Evolutionary conservation across 2,797 vertebrate species (phyloP).

Genomic region (Pogonophryne albipinna): DNA sequence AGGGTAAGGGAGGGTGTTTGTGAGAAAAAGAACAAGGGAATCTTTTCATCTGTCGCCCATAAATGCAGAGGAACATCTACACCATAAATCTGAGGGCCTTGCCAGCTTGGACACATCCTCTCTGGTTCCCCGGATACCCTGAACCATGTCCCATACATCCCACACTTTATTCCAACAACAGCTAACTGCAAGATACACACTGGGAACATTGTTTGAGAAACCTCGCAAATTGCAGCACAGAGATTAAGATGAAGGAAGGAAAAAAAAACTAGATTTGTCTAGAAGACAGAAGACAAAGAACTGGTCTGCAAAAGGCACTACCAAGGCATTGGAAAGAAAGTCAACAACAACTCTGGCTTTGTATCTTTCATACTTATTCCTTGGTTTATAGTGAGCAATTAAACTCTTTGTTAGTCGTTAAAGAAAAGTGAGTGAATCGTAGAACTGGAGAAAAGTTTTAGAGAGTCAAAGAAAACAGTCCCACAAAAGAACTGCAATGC

Average conservation of each 20-base stretch:
- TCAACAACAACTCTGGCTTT: constrained; percentile 46
- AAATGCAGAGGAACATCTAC: constrained; percentile 78
- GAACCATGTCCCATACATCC: constrained; percentile 69
- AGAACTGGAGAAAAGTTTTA: constrained; percentile 24
- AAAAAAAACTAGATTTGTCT: constrained; percentile 43
- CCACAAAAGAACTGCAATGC: not conserved
- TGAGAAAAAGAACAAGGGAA: constrained; percentile 80
- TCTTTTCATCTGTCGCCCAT: constrained; percentile 83
- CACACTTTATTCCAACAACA: constrained; percentile 53
- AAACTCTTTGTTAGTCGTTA: constrained; percentile 39
- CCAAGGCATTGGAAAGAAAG: constrained; percentile 39
- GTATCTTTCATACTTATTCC: constrained; percentile 38
- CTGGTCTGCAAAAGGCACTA: constrained; percentile 33
- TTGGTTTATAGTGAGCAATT: constrained; percentile 52
- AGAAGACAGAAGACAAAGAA: constrained; percentile 52
- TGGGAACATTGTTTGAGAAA: constrained; percentile 74
- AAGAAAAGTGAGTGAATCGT: constrained; percentile 44
- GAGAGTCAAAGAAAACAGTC: not conserved
- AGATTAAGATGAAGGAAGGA: constrained; percentile 60
- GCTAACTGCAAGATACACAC: constrained; percentile 66
- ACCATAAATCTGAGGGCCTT: constrained; percentile 81
- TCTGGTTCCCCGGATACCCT: constrained; percentile 70
- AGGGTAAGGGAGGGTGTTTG: constrained; percentile 70
- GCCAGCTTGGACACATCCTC: constrained; percentile 70
- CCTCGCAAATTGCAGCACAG: constrained; percentile 59